phyloP scores from a whole-genome alignment of 2,888 invertebrate species.

The Chymomyza caudatula region DNA sequence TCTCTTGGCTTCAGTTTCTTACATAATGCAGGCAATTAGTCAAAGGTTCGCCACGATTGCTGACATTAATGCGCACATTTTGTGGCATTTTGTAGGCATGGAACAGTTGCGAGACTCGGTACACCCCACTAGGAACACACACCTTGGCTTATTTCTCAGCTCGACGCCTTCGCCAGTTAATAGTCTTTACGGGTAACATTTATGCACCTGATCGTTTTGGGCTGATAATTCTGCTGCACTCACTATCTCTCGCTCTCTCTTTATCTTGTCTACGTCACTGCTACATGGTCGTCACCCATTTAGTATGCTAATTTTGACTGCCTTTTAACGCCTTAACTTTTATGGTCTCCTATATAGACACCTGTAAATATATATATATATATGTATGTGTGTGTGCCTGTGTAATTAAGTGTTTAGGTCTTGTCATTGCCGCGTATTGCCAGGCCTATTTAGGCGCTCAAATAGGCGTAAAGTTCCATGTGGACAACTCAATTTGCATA shows the following conservation, averaged over 20 bases:
- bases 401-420: not conserved
- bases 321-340: conserved; percentile 37
- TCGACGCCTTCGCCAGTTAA: conserved; percentile 51
- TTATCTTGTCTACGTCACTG: not conserved
- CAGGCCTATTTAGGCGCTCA: conserved; percentile 37
- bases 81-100: conserved; percentile 52
- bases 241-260: not conserved
- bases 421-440: conserved; percentile 34
- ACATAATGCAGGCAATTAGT: conserved; percentile 66
- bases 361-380: too few relatives aligned
- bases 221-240: not conserved
- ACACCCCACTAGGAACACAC: too few relatives aligned
- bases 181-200: not conserved
- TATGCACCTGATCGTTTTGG: not conserved
- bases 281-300: conserved; percentile 36
- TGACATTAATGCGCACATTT: conserved; percentile 67
- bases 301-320: conserved; percentile 62
- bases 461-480: conserved; percentile 53
- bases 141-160: conserved; percentile 50
- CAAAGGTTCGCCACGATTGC: conserved; percentile 39
- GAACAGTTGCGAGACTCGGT: not conserved
- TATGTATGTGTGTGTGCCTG: not conserved
- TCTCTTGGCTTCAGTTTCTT: not conserved
- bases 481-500: conserved; percentile 70
- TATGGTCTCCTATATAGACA: not conserved